Conservation (phyloP, 2,113 vertebrate genomes). For the Platysteira castanea region DNA sequence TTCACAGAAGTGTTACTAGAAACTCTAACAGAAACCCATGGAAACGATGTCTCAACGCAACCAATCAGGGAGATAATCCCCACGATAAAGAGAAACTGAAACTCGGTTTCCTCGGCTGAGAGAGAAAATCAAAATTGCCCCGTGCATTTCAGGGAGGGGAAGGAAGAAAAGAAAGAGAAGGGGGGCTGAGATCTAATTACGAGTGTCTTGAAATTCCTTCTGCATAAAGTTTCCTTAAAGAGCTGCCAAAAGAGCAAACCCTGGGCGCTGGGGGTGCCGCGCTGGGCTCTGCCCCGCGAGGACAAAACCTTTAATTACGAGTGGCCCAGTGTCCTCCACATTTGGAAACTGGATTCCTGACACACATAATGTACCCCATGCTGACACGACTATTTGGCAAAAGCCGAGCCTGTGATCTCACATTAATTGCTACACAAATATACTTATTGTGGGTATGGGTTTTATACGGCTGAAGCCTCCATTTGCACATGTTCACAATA, state of each 20-base stretch:
- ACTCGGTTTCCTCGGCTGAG: background rate
- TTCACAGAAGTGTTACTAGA: conserved; percentile 1
- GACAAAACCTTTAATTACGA: conserved; percentile 62
- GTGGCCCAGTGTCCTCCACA: background rate
- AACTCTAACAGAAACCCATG: background rate
- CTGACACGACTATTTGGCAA: conserved; percentile 61
- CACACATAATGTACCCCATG: conserved; percentile 46
- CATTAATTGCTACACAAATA: conserved; percentile 68
- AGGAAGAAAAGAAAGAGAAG: background rate
- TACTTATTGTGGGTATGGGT: conserved; percentile 58
- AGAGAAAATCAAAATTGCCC: conserved; percentile 23
- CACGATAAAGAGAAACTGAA: background rate
- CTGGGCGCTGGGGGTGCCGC: conserved; percentile 55
- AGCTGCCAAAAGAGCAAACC: conserved; percentile 57
- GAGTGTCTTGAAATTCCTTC: conserved; percentile 63
- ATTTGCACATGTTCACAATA: conserved; percentile 72
- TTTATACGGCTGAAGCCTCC: conserved; percentile 40
- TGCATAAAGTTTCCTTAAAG: conserved; percentile 65
- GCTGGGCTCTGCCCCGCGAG: conserved; percentile 4
- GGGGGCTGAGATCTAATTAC: conserved; percentile 59
- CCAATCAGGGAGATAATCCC: conserved; percentile 5
- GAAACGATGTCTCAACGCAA: background rate
- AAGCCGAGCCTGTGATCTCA: conserved; percentile 65
- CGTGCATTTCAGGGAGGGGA: background rate
- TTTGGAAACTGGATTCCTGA: conserved; percentile 53